Percentiles rank a stretch among this genome's conserved stretches.
These are phyloP conservation scores for Hemichromis elongatus DNA, from an alignment of 2,113 vertebrate genomes.

Conservation along the genomic window DNA sequence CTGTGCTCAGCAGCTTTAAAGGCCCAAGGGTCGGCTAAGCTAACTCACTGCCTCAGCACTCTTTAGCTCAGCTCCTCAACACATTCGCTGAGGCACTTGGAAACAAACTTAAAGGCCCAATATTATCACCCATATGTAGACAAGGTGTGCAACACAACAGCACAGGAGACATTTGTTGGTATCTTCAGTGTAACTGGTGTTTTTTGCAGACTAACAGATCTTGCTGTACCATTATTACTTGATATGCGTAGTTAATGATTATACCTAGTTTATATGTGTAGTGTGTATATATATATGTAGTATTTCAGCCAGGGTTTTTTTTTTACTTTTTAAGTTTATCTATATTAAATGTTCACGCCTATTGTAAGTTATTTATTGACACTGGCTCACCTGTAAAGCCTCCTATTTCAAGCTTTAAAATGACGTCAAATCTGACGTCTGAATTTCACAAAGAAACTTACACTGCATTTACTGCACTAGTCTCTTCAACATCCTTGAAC, in stretches of 20 bases:
- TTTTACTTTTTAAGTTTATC: neutral
- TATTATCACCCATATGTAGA: conserved; percentile 66
- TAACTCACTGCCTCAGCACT: conserved; percentile 75
- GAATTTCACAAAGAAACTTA: neutral
- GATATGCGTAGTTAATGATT: neutral
- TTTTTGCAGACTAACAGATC: conserved; percentile 22
- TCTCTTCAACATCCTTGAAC: neutral
- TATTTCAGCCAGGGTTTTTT: neutral
- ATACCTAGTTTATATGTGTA: too few relatives aligned
- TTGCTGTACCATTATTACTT: neutral
- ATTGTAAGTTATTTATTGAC: neutral
- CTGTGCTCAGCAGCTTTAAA: conserved; percentile 73
- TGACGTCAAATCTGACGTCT: neutral
- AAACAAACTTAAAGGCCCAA: conserved; percentile 70
- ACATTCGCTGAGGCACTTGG: conserved; percentile 68
- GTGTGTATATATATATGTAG: too few relatives aligned
- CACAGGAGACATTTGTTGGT: conserved; percentile 46
- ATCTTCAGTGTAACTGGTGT: conserved; percentile 5
- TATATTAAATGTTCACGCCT: neutral
- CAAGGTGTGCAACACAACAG: conserved; percentile 48
- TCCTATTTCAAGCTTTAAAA: neutral
- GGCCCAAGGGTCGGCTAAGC: conserved; percentile 71
- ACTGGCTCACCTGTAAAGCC: neutral
- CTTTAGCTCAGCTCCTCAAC: conserved; percentile 64
- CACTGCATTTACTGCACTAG: neutral